Evolutionary conservation across 1,140 invertebrate species (phyloP).

Genomic region (Chrysoperla carnea): DNA sequence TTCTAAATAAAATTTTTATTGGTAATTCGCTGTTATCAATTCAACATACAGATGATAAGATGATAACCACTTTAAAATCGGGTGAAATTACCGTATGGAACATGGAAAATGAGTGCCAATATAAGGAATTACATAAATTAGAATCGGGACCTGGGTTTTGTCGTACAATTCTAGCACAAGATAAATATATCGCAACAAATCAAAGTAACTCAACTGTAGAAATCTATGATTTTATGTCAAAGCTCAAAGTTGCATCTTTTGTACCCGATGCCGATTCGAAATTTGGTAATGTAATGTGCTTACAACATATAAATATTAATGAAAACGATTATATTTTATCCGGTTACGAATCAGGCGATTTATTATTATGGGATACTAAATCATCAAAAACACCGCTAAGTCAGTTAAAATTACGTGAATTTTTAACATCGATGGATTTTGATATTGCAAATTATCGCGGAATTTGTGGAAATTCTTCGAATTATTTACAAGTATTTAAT

Average conservation of each 20-base stretch:
- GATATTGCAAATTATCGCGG: constrained; percentile 39
- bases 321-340: constrained; percentile 33
- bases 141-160: constrained; percentile 48
- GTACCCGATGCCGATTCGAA: constrained; percentile 21
- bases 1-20: constrained; percentile 33
- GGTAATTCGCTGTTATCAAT: constrained; percentile 34
- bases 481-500: constrained; percentile 36
- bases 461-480: constrained; percentile 39
- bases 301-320: constrained; percentile 34
- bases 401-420: constrained; percentile 37
- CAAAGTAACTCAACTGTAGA: constrained; percentile 41
- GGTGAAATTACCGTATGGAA: constrained; percentile 46
- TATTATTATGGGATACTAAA: constrained; percentile 46
- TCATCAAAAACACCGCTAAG: constrained; percentile 31
- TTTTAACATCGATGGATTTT: constrained; percentile 49
- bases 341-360: constrained; percentile 45
- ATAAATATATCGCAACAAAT: constrained; percentile 43
- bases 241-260: constrained; percentile 27
- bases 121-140: constrained; percentile 30
- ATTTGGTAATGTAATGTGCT: constrained; percentile 40
- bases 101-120: constrained; percentile 35
- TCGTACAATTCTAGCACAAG: constrained; percentile 34
- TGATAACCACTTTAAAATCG: constrained; percentile 46
- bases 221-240: constrained; percentile 34
- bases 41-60: constrained; percentile 29